Evolutionary conservation across 2,113 vertebrate genomes (phyloP), one percentile per base, ranked within the genome.

Genomic region (Hymenochirus boettgeri): DNA sequence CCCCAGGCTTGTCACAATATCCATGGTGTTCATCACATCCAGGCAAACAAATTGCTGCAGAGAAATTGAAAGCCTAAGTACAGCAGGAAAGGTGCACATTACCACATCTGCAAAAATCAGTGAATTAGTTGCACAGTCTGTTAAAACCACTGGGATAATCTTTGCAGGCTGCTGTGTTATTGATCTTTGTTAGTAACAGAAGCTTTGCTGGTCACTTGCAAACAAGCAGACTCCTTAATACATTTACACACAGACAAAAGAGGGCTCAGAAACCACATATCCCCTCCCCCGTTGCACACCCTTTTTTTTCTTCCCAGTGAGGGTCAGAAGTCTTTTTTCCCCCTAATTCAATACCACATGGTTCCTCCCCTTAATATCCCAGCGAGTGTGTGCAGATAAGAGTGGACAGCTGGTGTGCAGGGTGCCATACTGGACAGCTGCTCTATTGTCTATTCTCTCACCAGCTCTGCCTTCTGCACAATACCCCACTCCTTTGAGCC

Each of bases 331-430:
- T 97, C 89, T 89, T 85, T 86, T 89, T 89, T 50, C 69, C 71
- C 75, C 75, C 72, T 81, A 75, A 91, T 91, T 91, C 89, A 88
- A 82, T 87, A 86, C 89, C 89, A 88, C 56, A 52, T 80, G 86
- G 85, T 89, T 86, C 89, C 88, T 89, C 90, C 90, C 87, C 87
- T 85, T 86, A 85, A 91, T 93, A 91, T 93, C 92, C 89, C 90
- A 88, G 84, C 90, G 82, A 87, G 90, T 92, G 90, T 90, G 90
- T 83, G 85, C 81, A 92, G 94, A 99, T 97, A 97, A 96, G 95
- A 93, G 91, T 93, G 92, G 96, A 97, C 96, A 99, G 96, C 96
- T 99, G 96, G 96, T 91, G 86, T 92, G 91, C 94, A 94, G 91
- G 89, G 91, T 90, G 90, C 93, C 92, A 93, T 88, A 92, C 89